Conservation (phyloP, 2,888 invertebrate genomes). For the Acleris laterana region DNA sequence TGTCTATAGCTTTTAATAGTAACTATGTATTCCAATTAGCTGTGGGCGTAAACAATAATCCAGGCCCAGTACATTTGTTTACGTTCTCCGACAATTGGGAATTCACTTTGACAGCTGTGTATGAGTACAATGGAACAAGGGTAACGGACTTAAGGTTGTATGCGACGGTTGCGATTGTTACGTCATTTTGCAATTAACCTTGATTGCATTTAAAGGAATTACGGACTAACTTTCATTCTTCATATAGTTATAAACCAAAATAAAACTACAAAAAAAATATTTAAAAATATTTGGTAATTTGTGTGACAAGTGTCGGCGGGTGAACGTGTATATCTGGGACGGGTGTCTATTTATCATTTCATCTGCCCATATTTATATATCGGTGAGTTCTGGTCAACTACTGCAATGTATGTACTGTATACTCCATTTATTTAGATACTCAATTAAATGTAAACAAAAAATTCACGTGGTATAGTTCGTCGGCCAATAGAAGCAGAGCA, state of each 20-base stretch:
- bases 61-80: background rate
- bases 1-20: background rate
- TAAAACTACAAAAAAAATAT: conserved; percentile 37
- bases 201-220: conserved; percentile 37
- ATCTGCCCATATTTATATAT: conserved; percentile 15
- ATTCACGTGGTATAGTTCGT: too few relatives aligned
- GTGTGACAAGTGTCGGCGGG: conserved; percentile 31
- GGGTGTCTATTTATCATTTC: conserved; percentile 23
- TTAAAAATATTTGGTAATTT: conserved; percentile 35
- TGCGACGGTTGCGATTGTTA: conserved; percentile 13
- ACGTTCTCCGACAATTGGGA: background rate
- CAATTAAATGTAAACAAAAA: too few relatives aligned
- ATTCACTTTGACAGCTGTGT: background rate
- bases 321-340: conserved; percentile 14
- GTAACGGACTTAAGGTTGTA: conserved; percentile 6
- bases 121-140: conserved; percentile 14
- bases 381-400: conserved; percentile 13
- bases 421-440: too few relatives aligned
- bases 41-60: background rate
- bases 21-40: background rate
- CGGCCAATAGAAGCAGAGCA: too few relatives aligned
- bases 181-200: conserved; percentile 28
- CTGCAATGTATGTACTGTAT: background rate
- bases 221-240: conserved; percentile 33
- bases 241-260: conserved; percentile 33